Conservation (phyloP, 2,113 vertebrate species). For the Toxostoma redivivum region DNA sequence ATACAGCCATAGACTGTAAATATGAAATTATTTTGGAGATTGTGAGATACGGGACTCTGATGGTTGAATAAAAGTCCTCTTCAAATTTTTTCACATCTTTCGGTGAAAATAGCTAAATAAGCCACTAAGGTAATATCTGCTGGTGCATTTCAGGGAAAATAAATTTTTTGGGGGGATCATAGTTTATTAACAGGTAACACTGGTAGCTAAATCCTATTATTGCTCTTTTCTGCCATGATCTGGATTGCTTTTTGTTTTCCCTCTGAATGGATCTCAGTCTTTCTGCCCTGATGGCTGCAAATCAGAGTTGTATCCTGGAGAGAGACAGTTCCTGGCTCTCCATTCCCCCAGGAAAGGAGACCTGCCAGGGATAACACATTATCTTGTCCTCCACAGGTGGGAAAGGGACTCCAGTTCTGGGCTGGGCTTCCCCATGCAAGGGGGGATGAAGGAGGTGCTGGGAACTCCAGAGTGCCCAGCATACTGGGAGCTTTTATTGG, state of each 20-base stretch:
- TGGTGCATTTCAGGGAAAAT: background rate
- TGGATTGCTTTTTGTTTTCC: background rate
- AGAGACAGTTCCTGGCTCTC: background rate
- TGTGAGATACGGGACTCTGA: background rate
- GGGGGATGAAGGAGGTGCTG: background rate
- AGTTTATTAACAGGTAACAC: background rate
- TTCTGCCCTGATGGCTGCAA: background rate
- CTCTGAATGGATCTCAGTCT: background rate
- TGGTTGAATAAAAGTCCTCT: background rate
- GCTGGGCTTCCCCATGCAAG: rapidly evolving
- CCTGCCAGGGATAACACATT: rapidly evolving
- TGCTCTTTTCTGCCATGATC: background rate
- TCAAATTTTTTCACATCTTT: background rate
- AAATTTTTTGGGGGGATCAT: background rate
- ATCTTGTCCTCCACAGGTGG: background rate
- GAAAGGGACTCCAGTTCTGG: background rate
- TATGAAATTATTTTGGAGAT: background rate
- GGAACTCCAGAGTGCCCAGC: background rate
- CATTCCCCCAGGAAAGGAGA: background rate
- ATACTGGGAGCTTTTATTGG: background rate
- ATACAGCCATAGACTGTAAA: background rate
- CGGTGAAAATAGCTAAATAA: background rate
- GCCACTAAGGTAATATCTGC: background rate
- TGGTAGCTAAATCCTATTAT: background rate
- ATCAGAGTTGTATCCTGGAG: background rate